phyloP scores from a whole-genome alignment of 2,888 invertebrate genomes.

The Phaedon cochleariae region DNA sequence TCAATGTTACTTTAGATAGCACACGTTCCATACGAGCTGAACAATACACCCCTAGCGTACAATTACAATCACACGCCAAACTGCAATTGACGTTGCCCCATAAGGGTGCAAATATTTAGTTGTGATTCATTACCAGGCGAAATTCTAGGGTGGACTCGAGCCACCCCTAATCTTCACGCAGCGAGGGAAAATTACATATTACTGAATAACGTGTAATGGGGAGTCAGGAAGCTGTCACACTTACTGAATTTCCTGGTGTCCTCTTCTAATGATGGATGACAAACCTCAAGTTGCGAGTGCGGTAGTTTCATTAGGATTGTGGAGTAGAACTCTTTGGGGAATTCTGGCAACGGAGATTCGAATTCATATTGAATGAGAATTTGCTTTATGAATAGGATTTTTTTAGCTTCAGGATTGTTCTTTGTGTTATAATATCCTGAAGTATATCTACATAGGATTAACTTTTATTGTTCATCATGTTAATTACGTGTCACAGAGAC shows the following conservation, averaged over 20 bases:
- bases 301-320: background rate
- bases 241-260: background rate
- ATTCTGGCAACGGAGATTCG: background rate
- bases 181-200: slow-evolving; percentile 45
- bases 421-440: no score
- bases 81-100: slow-evolving; percentile 36
- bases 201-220: slow-evolving; percentile 42
- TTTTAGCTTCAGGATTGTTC: no score
- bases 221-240: slow-evolving; percentile 26
- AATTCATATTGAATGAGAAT: no score
- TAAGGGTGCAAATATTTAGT: slow-evolving; percentile 53
- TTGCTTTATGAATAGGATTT: no score
- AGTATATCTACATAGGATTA: no score
- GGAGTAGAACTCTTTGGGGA: background rate
- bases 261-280: background rate
- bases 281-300: background rate
- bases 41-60: slow-evolving; percentile 36
- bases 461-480: no score
- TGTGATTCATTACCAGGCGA: slow-evolving; percentile 56
- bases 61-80: slow-evolving; percentile 34
- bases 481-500: no score
- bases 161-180: slow-evolving; percentile 43
- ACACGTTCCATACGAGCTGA: slow-evolving; percentile 10
- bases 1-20: slow-evolving; percentile 28
- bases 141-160: slow-evolving; percentile 31